phyloP scores from a whole-genome alignment of 2,797 vertebrate genomes.

The Spea hammondii region DNA sequence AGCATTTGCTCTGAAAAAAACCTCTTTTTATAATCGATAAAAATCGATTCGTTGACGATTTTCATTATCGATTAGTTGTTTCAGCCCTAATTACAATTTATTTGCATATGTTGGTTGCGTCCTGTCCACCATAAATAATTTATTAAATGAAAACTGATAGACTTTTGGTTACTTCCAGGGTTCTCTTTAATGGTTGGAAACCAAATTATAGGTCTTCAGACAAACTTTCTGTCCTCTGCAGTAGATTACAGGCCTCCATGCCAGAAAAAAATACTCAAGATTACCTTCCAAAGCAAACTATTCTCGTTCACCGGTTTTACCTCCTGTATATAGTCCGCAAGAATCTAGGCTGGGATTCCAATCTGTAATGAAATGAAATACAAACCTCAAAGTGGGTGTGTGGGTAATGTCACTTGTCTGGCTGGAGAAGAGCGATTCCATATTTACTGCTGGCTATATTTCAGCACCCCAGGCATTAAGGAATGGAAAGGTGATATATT shows the following conservation, averaged over 20 bases:
- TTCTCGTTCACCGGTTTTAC: slow-evolving; percentile 18
- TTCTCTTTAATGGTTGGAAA: too few species aligned
- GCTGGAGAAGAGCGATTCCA: slow-evolving; percentile 14
- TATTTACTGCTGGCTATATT: slow-evolving; percentile 30
- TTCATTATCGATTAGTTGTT: too few species aligned
- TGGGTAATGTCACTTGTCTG: slow-evolving; percentile 35
- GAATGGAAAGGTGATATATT: slow-evolving; percentile 11
- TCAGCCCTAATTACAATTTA: too few species aligned
- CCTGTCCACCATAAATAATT: too few species aligned
- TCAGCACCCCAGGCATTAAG: slow-evolving; percentile 9
- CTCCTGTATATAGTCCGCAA: slow-evolving; percentile 19
- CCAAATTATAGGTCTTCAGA: too few species aligned
- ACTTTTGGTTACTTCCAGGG: too few species aligned
- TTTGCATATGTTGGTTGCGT: too few species aligned
- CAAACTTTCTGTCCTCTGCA: neutral
- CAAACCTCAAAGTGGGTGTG: slow-evolving; percentile 15
- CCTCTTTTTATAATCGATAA: too few species aligned
- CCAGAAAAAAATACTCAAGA: neutral
- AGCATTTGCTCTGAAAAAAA: too few species aligned
- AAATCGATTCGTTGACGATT: too few species aligned
- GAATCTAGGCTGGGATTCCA: slow-evolving; percentile 36
- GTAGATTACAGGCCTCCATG: neutral
- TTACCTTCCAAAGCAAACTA: slow-evolving; percentile 20
- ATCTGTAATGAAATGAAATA: slow-evolving; percentile 46
- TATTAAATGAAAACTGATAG: too few species aligned